Base-by-base conservation (phyloP, 2,888 invertebrate species). In the Lucinisca nassula region DNA sequence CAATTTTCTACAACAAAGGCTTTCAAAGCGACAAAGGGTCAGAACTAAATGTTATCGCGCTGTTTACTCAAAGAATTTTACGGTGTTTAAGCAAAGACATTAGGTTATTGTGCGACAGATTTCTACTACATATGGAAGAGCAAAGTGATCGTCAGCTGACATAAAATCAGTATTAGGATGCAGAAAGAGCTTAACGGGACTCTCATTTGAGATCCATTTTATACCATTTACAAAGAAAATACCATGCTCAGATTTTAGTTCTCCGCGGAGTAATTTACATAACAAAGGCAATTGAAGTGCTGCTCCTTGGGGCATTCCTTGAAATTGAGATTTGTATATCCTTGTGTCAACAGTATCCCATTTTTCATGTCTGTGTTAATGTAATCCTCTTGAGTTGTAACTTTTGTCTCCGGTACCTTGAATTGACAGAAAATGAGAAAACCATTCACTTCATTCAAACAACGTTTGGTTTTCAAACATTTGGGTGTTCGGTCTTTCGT, bases 161-260 rank as follows among this genome's bases (percentile, higher is more conserved):
- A 90, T 88, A 86, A 90, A 90, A 86, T 72, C 82, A 45, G 75
- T 77, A 90, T 90, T 90, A 88, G 87, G 79, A 90, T 90, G 90
- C 90, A 87, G 79, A 85, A 78, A 49, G 27, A 81, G 85, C 87
- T 87, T 90, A 90, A 83, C 74, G 45, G 40, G 75, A 77, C 80
- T 85, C 87, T 81, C 58, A 38, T 40, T 51, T 49, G 17, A 75
- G 87, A 80, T 80, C 81, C 78, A 87, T 85, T 85, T 83, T 87
- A 87, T 85, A 83, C 90, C 77, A 83, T 90, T 90, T 67, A 67
- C 90, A 90, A 87, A 83, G 67, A 70, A 67, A 30, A 79, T 70
- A 83, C 87, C 80, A 74, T 75, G 55, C 79, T 61, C 55, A 40
- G 78, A 32, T 74, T 84, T 89, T 89, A 78, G 79, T 82, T 79